Conservation (phyloP, 2,113 vertebrate species). For the Carlito syrichta region DNA sequence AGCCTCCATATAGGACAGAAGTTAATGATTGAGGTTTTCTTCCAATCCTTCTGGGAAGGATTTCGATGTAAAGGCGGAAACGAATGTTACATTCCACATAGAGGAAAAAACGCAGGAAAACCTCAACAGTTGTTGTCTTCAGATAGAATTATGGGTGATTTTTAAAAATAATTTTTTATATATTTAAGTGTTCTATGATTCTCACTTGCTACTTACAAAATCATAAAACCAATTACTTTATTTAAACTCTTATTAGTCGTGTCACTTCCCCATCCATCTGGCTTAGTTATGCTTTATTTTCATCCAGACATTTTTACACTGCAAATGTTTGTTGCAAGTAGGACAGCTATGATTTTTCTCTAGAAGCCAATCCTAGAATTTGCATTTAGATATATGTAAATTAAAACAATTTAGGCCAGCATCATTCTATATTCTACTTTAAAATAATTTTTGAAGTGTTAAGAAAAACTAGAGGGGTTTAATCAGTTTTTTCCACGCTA, state of each 20-base stretch:
- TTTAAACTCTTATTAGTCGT: slow-evolving; percentile 64
- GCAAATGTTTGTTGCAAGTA: slow-evolving; percentile 70
- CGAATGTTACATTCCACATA: background rate
- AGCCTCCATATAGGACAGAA: background rate
- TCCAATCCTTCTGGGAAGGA: background rate
- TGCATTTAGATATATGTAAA: slow-evolving; percentile 73
- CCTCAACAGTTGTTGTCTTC: background rate
- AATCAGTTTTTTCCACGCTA: background rate
- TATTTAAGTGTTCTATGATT: slow-evolving; percentile 53
- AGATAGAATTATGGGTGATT: background rate
- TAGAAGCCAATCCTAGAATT: slow-evolving; percentile 63
- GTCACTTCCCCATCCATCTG: slow-evolving; percentile 64
- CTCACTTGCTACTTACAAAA: slow-evolving; percentile 41
- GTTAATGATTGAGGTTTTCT: background rate
- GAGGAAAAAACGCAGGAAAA: background rate
- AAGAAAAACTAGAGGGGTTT: slow-evolving; percentile 31
- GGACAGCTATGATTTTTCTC: slow-evolving; percentile 65
- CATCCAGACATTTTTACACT: slow-evolving; percentile 69
- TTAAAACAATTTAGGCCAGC: slow-evolving; percentile 69
- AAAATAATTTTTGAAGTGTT: slow-evolving; percentile 52
- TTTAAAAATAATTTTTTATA: background rate
- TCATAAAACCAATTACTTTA: slow-evolving; percentile 59
- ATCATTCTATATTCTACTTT: slow-evolving; percentile 62
- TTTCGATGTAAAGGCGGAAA: slow-evolving; percentile 20
- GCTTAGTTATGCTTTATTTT: slow-evolving; percentile 69